Percentiles rank a stretch among this genome's conserved stretches.
phyloP scores from a whole-genome alignment of 1,140 invertebrate genomes.

The Ips typographus region DNA sequence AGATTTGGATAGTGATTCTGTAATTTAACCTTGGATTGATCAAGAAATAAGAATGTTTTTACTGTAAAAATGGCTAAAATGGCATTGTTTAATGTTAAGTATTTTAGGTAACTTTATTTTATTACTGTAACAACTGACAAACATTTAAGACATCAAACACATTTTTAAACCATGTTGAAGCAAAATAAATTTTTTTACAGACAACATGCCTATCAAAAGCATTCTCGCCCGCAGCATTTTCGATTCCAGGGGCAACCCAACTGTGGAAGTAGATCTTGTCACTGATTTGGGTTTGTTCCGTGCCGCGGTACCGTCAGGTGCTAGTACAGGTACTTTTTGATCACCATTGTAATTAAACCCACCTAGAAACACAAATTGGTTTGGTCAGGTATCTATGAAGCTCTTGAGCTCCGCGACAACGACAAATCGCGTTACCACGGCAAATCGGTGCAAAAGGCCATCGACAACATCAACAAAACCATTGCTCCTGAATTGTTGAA shows the following conservation, averaged over 20 bases:
- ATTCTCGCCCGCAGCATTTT: constrained; percentile 96
- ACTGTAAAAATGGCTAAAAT: too few relatives aligned
- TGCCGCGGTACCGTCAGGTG: constrained; percentile 96
- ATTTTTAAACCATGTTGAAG: too few relatives aligned
- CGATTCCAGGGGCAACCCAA: constrained; percentile 98
- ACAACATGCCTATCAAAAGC: constrained; percentile 59
- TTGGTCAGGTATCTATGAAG: constrained; percentile 79
- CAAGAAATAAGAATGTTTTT: too few relatives aligned
- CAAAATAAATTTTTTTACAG: neutral
- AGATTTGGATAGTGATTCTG: too few relatives aligned
- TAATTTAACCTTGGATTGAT: too few relatives aligned
- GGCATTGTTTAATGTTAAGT: too few relatives aligned
- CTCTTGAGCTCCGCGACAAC: constrained; percentile 92
- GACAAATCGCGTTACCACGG: constrained; percentile 90
- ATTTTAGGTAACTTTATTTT: too few relatives aligned
- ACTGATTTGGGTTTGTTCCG: constrained; percentile 86
- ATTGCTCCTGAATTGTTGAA: constrained; percentile 86
- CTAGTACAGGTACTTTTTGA: constrained; percentile 76
- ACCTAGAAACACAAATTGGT: neutral
- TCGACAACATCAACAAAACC: constrained; percentile 85
- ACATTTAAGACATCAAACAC: too few relatives aligned
- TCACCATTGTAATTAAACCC: neutral
- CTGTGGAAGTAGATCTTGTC: constrained; percentile 92
- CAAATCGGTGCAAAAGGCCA: constrained; percentile 92
- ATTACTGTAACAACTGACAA: too few relatives aligned